Evolutionary conservation across 1,140 invertebrate genomes (phyloP), one percentile per base, ranked within the genome.

Genomic region (Drosophila funebris): DNA sequence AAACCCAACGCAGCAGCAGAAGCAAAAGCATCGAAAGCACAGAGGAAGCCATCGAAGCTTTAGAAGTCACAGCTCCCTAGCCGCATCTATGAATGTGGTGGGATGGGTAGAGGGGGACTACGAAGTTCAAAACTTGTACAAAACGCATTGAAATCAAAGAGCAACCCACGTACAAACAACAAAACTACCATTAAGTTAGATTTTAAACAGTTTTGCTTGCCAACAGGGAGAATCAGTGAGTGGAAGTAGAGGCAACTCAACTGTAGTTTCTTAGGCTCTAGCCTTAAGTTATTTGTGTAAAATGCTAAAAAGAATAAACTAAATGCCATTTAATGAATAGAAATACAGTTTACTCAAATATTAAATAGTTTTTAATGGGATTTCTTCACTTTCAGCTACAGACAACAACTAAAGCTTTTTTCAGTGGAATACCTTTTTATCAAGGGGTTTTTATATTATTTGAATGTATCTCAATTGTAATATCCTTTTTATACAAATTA

Each of bases 91-190:
- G 6, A 24, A n/a, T n/a, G n/a, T n/a, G n/a, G n/a, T n/a, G n/a
- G n/a, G n/a, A n/a, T n/a, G n/a, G n/a, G n/a, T n/a, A n/a, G n/a
- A n/a, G n/a, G 78, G 70, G 24, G 36, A 13, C 8, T 52, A 41
- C 37, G 16, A 87, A 82, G 82, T 87, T 87, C 50, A 63, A 87
- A 87, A 82, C 82, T 87, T 87, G 67, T 74, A 74, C 24, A 43
- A 78, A 75, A 68, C 80, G 64, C 66, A 60, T 61, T 80, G 37
- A 80, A 84, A 87, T 85, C 82, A 85, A 85, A 85, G 82, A 87
- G 77, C 71, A 64, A 73, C 50, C 68, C 52, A 67, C 53, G 69
- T 73, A 73, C 54, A 73, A 68, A 16, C 18, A 37, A 57, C 36
- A 57, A 37, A 13, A 16, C 53, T 72, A 69, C 41, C 37, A 43